Evolutionary conservation across 2,888 invertebrate species (phyloP).

Genomic region (Panzeria rudis): DNA sequence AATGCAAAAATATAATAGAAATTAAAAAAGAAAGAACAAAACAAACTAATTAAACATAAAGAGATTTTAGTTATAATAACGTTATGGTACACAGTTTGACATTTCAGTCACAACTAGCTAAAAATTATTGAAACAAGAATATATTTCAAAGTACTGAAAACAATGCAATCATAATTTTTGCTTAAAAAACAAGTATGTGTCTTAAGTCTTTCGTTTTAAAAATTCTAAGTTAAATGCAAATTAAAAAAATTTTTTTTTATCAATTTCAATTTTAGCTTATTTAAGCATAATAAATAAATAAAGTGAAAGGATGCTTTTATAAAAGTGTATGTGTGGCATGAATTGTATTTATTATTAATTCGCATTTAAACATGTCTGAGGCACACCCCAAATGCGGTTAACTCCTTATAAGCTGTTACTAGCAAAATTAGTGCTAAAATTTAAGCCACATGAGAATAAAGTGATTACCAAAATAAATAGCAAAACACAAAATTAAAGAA

Average conservation of each 20-base stretch:
- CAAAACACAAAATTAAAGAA: neutral
- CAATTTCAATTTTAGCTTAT: neutral
- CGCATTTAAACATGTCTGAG: neutral
- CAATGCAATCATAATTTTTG: neutral
- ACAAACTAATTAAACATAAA: neutral
- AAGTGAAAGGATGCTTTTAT: slow-evolving; percentile 4
- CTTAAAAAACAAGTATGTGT: neutral
- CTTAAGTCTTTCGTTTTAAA: slow-evolving; percentile 33
- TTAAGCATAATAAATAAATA: neutral
- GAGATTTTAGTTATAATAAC: neutral
- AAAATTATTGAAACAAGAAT: neutral
- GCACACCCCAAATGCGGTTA: slow-evolving; percentile 33
- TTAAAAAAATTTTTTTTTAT: neutral
- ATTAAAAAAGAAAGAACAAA: slow-evolving; percentile 7
- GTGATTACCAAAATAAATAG: slow-evolving; percentile 31
- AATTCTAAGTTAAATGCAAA: neutral
- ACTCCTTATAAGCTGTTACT: slow-evolving; percentile 24
- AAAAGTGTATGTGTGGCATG: neutral
- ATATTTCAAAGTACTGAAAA: neutral
- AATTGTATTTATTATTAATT: neutral
- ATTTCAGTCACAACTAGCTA: neutral
- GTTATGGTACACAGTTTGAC: neutral
- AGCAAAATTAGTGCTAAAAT: slow-evolving; percentile 26
- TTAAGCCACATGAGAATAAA: slow-evolving; percentile 34
- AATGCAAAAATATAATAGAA: neutral